phyloP scores from a whole-genome alignment of 2,113 vertebrate genomes.

The Mesitornis unicolor region DNA sequence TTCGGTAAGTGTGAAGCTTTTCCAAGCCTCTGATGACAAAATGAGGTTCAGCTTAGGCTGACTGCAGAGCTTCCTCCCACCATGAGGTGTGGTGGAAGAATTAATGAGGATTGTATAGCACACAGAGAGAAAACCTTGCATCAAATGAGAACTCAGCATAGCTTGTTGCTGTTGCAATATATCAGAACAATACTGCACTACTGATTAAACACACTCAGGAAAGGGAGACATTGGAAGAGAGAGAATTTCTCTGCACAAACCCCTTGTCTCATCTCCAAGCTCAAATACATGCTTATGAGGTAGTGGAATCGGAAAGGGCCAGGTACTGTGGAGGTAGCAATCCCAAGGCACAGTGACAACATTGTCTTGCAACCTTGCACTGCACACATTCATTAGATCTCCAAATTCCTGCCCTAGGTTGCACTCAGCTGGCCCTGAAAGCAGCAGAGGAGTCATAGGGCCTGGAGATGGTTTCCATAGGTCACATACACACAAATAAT shows the following conservation, averaged over 20 bases:
- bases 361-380: background rate
- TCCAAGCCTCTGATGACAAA: background rate
- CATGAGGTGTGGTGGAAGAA: background rate
- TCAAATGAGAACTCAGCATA: background rate
- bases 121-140: background rate
- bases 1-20: background rate
- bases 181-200: fast-evolving
- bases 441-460: background rate
- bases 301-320: background rate
- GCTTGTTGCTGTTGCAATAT: background rate
- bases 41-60: background rate
- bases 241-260: background rate
- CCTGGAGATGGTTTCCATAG: background rate
- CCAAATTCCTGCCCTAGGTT: background rate
- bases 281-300: background rate
- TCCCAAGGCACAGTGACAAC: fast-evolving
- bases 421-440: background rate
- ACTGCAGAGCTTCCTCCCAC: background rate
- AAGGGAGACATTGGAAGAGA: background rate
- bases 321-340: background rate
- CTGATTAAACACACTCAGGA: background rate
- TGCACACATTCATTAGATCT: background rate
- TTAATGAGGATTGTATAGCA: background rate
- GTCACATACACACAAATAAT: background rate
- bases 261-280: background rate